Evolutionary conservation across 1,140 invertebrate genomes (phyloP), one percentile per base, ranked within the genome.

Genomic region (Eciton burchellii): DNA sequence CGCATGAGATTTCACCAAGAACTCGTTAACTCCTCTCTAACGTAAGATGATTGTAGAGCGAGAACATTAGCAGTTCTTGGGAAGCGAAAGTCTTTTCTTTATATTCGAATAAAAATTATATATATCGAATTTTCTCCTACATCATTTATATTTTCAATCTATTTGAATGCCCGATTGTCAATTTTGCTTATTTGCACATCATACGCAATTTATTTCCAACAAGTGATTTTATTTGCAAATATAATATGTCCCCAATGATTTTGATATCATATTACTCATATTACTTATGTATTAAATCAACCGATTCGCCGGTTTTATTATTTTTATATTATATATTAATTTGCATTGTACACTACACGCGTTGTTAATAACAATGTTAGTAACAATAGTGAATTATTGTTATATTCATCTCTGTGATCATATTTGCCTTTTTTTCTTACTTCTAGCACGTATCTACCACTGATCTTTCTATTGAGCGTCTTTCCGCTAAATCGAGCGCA

Each of bases 401-500:
- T 6, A 12, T 4, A 66, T 65, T 24, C 9, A 68, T n/a, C 19
- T 54, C 19, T 35, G 0, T 35, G 19, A 24, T 21, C 8, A 56
- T 1, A 56, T 41, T 63, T 65, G 0, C 2, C 11, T 21, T 26
- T 21, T 26, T 5, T 26, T 73, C 0, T 81, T 21, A 5, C 73
- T 88, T 84, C 0, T 43, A 87, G 86, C 21, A 57, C 35, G 16
- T 71, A 54, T n/a, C 9, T 81, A 6, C 11, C 56, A n/a, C 24
- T 26, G 70, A 16, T 47, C 2, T 16, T 84, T 4, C 26, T 83
- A 11, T 14, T 83, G 26, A 66, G 16, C 29, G 8, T 81, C 1
- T 3, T n/a, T 16, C 3, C 52, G 14, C 11, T 43, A 14, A 57
- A 21, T 87, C 88, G 77, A 54, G 82, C 89, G 59, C 88, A 91